These are phyloP conservation scores for Eristalis pertinax DNA, from an alignment of 2,888 invertebrate species.

Conservation along the genomic window DNA sequence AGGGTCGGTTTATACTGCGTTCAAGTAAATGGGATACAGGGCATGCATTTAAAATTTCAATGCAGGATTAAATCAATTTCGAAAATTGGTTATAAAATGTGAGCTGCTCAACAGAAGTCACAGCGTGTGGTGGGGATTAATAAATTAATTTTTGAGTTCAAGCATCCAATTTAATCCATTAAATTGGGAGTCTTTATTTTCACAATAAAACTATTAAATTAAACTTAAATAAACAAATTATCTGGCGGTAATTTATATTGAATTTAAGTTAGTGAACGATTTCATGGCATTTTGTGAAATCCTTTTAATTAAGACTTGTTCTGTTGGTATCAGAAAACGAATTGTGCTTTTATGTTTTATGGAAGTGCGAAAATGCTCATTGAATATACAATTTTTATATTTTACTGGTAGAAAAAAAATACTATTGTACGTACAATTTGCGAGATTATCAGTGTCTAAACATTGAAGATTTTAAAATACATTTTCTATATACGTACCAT, in stretches of 20 bases:
- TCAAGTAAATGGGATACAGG: constrained; percentile 29
- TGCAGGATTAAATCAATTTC: constrained; percentile 50
- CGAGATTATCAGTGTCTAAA: too few species aligned
- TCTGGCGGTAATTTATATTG: neutral
- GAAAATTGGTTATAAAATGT: constrained; percentile 47
- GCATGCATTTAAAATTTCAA: constrained; percentile 8
- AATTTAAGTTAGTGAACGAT: neutral
- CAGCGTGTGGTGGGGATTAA: constrained; percentile 18
- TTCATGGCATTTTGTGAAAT: too few species aligned
- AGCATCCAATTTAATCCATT: neutral
- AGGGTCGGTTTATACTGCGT: constrained; percentile 25
- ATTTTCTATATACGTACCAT: too few species aligned
- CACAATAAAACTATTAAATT: neutral
- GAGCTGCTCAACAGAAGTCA: constrained; percentile 2
- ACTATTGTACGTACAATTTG: too few species aligned
- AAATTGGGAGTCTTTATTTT: neutral
- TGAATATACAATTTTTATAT: too few species aligned
- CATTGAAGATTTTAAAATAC: too few species aligned
- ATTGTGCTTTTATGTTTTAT: too few species aligned
- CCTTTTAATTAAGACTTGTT: too few species aligned
- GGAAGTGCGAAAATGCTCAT: too few species aligned
- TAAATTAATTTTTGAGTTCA: constrained; percentile 37
- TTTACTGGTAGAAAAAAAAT: too few species aligned
- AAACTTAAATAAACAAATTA: neutral
- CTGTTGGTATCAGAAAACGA: too few species aligned